Percentiles rank a stretch among this genome's conserved stretches.
Evolutionary conservation across 2,888 invertebrate genomes (phyloP).

Genomic region (Saturnia japonica): DNA sequence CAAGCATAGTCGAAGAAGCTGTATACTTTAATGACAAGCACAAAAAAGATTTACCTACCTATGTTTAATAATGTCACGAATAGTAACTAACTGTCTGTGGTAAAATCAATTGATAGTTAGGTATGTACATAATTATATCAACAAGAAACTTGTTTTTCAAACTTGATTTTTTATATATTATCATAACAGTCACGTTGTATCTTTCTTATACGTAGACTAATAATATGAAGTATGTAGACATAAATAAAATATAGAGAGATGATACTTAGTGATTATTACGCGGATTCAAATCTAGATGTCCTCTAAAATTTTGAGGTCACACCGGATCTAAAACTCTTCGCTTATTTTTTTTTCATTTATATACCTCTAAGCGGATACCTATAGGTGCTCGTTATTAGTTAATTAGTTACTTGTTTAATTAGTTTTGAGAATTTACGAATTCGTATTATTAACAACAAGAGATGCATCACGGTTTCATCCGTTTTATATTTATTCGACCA

Average conservation of each 20-base stretch:
- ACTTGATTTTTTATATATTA: slow-evolving; percentile 1
- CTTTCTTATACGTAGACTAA: not conserved
- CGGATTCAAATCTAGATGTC: slow-evolving; percentile 28
- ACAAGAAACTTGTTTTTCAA: not conserved
- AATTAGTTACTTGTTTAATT: no score
- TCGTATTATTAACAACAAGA: no score
- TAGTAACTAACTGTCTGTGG: not conserved
- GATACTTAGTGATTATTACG: slow-evolving; percentile 1
- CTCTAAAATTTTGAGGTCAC: slow-evolving; percentile 38
- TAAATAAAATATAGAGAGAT: slow-evolving; percentile 9
- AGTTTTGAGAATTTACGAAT: no score
- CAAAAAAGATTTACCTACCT: not conserved
- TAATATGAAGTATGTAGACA: slow-evolving; percentile 4
- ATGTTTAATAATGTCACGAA: not conserved
- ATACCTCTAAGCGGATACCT: no score
- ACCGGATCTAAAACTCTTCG: slow-evolving; percentile 17
- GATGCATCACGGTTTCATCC: no score
- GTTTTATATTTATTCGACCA: no score
- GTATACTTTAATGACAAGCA: not conserved
- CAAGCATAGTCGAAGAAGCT: not conserved
- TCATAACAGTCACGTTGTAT: not conserved
- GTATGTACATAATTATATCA: not conserved
- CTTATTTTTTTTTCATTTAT: slow-evolving; percentile 23
- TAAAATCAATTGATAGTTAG: not conserved
- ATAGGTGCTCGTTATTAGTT: no score